Conservation (phyloP, 2,113 vertebrate genomes). For the Aphyosemion australe region DNA sequence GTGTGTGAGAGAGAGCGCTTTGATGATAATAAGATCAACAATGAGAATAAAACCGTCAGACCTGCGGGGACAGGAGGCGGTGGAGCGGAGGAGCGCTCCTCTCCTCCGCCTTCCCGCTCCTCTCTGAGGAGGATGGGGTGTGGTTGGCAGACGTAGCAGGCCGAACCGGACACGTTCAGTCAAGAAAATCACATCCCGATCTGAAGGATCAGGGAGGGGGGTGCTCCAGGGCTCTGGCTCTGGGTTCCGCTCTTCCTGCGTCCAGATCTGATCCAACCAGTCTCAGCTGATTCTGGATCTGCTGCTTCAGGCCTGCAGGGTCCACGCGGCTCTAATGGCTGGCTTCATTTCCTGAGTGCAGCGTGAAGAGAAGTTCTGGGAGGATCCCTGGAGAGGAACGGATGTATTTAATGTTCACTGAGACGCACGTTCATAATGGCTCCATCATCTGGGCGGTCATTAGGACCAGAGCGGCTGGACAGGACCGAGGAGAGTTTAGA, state of each 20-base stretch:
- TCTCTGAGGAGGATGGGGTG: constrained; percentile 64
- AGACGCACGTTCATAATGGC: constrained; percentile 70
- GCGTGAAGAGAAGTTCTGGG: constrained; percentile 40
- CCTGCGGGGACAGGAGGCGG: constrained; percentile 3
- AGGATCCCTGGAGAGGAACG: constrained; percentile 68
- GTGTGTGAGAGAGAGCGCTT: not conserved
- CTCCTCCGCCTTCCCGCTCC: constrained; percentile 12
- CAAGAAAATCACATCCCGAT: not conserved
- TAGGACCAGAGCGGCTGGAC: constrained; percentile 27
- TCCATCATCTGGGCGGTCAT: constrained; percentile 70
- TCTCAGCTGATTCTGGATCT: too few relatives aligned
- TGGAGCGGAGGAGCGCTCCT: constrained; percentile 1
- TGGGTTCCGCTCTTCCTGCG: constrained; percentile 7
- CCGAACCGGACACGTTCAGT: constrained; percentile 20
- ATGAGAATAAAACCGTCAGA: constrained; percentile 41
- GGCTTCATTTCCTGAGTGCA: constrained; percentile 66
- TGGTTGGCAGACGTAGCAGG: constrained; percentile 69
- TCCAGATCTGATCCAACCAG: not conserved
- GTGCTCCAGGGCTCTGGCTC: not conserved
- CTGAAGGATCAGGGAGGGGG: too few relatives aligned
- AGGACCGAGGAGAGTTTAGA: constrained; percentile 17
- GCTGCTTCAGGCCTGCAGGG: too few relatives aligned
- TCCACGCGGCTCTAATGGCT: constrained; percentile 43
- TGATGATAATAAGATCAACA: constrained; percentile 28
- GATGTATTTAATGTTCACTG: constrained; percentile 75